Percentiles rank a stretch among this genome's conserved stretches.
phyloP scores from a whole-genome alignment of 2,888 invertebrate genomes.

The Protula sp. region DNA sequence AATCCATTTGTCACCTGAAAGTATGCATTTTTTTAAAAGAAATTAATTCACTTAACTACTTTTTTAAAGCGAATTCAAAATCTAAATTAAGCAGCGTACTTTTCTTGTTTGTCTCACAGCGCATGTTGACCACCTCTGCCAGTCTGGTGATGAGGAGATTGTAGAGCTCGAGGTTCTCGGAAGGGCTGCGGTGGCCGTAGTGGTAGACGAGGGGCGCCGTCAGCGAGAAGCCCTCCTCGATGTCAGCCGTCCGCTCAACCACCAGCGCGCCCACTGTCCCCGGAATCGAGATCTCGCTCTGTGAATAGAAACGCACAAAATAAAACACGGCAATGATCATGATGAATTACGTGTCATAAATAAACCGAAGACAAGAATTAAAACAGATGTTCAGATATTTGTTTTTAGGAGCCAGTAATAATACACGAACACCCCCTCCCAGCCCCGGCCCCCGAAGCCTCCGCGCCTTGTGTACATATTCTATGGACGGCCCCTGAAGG shows the following conservation, averaged over 20 bases:
- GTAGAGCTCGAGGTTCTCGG: constrained; percentile 74
- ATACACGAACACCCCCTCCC: too few species aligned
- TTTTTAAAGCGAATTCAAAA: too few species aligned
- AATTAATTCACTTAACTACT: too few species aligned
- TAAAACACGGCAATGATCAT: neutral
- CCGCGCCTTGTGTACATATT: too few species aligned
- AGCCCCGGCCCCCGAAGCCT: too few species aligned
- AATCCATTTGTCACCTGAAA: too few species aligned
- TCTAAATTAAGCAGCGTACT: too few species aligned
- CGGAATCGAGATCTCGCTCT: constrained; percentile 81
- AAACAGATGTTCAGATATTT: neutral
- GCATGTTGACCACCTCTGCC: constrained; percentile 70
- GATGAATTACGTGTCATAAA: neutral
- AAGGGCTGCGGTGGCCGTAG: constrained; percentile 78
- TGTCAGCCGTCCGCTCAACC: constrained; percentile 86
- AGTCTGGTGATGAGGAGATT: constrained; percentile 76
- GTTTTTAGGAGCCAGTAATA: neutral
- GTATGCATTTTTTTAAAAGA: too few species aligned
- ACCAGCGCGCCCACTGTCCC: constrained; percentile 84
- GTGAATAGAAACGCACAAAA: constrained; percentile 10
- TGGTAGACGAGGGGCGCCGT: constrained; percentile 90
- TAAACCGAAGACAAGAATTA: neutral
- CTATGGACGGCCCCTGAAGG: too few species aligned
- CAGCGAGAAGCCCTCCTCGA: constrained; percentile 92
- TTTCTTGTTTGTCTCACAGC: constrained; percentile 73